These are phyloP conservation scores for Cochlearius cochlearius DNA, from an alignment of 2,113 vertebrate genomes.

Conservation along the genomic window DNA sequence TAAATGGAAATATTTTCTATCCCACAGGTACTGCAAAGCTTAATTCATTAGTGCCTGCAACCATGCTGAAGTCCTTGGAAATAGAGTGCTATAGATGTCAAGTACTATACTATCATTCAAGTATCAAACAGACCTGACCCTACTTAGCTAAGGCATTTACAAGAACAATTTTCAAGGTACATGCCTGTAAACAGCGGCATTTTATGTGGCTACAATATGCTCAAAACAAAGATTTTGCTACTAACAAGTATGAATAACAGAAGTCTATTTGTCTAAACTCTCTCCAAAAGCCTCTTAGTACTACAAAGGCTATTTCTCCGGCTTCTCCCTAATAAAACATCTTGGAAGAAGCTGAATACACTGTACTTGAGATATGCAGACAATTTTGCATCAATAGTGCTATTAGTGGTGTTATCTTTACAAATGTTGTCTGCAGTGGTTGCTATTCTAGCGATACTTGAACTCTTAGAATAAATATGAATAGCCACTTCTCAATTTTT, in stretches of 20 bases:
- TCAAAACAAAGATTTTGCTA: slow-evolving; percentile 23
- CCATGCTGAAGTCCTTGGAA: slow-evolving; percentile 29
- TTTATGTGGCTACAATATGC: not conserved
- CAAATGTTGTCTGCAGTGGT: not conserved
- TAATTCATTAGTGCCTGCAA: slow-evolving; percentile 30
- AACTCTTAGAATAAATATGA: slow-evolving; percentile 11
- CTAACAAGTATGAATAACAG: not conserved
- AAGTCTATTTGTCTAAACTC: slow-evolving; percentile 30
- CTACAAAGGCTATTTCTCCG: not conserved
- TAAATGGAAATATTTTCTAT: slow-evolving; percentile 7
- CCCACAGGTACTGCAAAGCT: not conserved
- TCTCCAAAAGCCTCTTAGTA: slow-evolving; percentile 13
- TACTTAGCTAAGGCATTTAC: slow-evolving; percentile 17
- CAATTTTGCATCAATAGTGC: not conserved
- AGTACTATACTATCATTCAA: slow-evolving; percentile 13
- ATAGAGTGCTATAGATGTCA: not conserved
- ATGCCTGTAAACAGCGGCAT: slow-evolving; percentile 7
- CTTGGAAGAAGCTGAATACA: not conserved
- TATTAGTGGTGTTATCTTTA: slow-evolving; percentile 11
- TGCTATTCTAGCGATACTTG: not conserved
- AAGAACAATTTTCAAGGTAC: slow-evolving; percentile 36
- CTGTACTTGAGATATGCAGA: not conserved
- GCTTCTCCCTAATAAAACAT: not conserved
- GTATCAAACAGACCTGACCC: slow-evolving; percentile 11
- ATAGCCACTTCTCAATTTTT: slow-evolving; percentile 8